Evolutionary conservation across 2,797 vertebrate species (phyloP).

Genomic region (Muraenolepis orangiensis): DNA sequence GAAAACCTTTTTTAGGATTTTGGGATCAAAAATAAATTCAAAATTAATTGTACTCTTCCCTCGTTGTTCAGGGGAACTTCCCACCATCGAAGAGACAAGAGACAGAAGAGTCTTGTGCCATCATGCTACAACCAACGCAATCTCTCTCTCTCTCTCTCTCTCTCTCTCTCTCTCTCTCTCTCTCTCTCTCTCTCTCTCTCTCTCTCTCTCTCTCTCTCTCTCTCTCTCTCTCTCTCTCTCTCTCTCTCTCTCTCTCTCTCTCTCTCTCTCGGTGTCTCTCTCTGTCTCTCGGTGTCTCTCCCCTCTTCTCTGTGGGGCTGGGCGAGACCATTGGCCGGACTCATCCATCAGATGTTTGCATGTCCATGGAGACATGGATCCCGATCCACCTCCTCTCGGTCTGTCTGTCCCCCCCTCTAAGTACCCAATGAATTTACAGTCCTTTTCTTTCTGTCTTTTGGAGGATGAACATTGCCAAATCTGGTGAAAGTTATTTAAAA

Average conservation of each 20-base stretch:
- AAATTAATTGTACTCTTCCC: conserved; percentile 35
- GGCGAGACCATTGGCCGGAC: background rate
- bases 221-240: conserved; percentile 45
- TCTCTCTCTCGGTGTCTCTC: conserved; percentile 32
- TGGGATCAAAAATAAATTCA: background rate
- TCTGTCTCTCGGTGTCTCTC: conserved; percentile 33
- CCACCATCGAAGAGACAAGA: conserved; percentile 86
- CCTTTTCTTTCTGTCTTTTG: conserved; percentile 25
- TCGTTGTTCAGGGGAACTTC: conserved; percentile 79
- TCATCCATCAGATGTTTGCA: conserved; percentile 57
- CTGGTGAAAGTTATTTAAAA: conserved; percentile 21
- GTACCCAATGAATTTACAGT: conserved; percentile 68
- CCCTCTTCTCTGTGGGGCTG: conserved; percentile 9
- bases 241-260: conserved; percentile 23
- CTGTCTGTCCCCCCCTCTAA: conserved; percentile 21
- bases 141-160: conserved; percentile 51
- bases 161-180: conserved; percentile 45
- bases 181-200: conserved; percentile 52
- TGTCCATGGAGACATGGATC: conserved; percentile 78
- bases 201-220: conserved; percentile 51
- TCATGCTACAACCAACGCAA: conserved; percentile 84
- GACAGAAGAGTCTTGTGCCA: conserved; percentile 88
- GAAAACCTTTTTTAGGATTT: background rate
- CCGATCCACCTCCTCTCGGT: background rate
- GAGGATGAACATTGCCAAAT: background rate